Evolutionary conservation across 1,140 invertebrate species (phyloP), one percentile per base, ranked within the genome.

Genomic region (Centruroides vittatus): DNA sequence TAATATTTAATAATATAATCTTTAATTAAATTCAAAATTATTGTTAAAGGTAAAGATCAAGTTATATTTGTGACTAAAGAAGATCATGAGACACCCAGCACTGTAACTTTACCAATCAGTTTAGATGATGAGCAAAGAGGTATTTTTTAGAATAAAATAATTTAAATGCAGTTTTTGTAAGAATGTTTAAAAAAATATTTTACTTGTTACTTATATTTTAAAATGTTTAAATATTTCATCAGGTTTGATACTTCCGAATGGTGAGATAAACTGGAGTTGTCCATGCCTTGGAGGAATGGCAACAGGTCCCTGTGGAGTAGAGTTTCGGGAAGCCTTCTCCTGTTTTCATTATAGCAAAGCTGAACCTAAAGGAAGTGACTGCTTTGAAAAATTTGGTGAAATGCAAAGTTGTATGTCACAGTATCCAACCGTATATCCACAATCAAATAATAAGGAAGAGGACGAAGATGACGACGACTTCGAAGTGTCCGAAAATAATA

Each of bases 191-290:
- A 23, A n/a, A 23, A 23, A 23, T 23, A 23, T 23, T 23, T 23
- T 23, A 23, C 23, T 23, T 23, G 2, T 23, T 23, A 23, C 23
- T 23, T 23, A 23, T 23, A 23, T 23, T 23, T 23, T 23, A 41
- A 41, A 41, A 41, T 41, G 5, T 41, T 41, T 41, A 6, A 6
- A 41, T 41, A 41, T 50, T 63, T 65, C 62, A 58, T 82, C 84
- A 61, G 92, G 93, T 41, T 75, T 95, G 2, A 84, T 97, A 61
- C 75, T 89, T 46, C 78, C 85, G 3, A 88, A 89, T 77, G 93
- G 94, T 6, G 83, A 88, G 55, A 95, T 98, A 61, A 98, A 98
- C 75, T 98, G 93, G 92, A 86, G 86, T 71, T 98, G 94, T 70
- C 94, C 93, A 0, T 98, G 94, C 75, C 78, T 97, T 23, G 93